Base-by-base conservation (phyloP, 2,888 invertebrate species). In the Tenthredo amoena region DNA sequence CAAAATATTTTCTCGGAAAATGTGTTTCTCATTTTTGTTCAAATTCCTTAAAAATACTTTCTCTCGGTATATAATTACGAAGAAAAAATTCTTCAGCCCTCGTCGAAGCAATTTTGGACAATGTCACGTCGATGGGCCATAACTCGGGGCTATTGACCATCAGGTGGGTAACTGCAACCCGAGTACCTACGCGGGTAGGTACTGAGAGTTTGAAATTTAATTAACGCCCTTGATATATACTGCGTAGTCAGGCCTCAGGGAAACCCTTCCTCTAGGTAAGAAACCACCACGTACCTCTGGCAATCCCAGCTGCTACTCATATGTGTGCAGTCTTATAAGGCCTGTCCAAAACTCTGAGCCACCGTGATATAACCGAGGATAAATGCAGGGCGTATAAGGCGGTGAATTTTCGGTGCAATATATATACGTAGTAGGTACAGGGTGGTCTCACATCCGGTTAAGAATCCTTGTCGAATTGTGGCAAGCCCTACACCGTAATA, bases 371-470 rank as follows among this genome's bases (percentile, higher is more conserved):
- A 68, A 34, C 68, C 31, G 34, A 34, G 31, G 68, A 68, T 34
- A 34, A 68, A 26, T 68, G 68, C 68, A 68, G 68, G 31, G 15
- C 68, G 68, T 34, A 68, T 68, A 68, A 68, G 34, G 15, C 43
- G 43, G 18, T 31, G 40, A 18, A 71, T 74, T 74, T 74, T 74
- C 43, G 74, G 10, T 10, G 34, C 68, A 68, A 68, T 68, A 34
- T 68, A 68, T 26, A 31, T 10, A 21, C n/a, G 9, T 31, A 9
- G 47, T n/a, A 34, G 65, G 86, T 85, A 55, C 84, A 68, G 83
- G 85, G 87, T 87, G 89, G 88, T 89, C 88, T 87, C 86, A 87
- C 87, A 72, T 86, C 84, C 82, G 68, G 86, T 84, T 37, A 50
- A 47, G 83, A 83, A 83, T 71, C 83, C 83, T 83, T 83, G 47